Base-by-base conservation (phyloP, 2,888 invertebrate genomes). In the Acrobasis suavella region DNA sequence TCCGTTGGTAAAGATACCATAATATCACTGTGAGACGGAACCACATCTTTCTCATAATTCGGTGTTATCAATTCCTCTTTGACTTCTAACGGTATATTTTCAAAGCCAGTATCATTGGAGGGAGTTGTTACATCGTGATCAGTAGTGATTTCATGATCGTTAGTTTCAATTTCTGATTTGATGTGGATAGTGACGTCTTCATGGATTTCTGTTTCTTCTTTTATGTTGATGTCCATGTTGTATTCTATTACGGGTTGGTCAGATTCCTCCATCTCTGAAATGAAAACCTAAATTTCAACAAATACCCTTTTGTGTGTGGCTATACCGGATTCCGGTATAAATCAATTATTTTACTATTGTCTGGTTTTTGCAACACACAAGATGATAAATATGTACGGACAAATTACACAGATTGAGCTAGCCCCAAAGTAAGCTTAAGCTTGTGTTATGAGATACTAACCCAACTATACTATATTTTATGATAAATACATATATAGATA, bases 51-150 rank as follows among this genome's bases (percentile, higher is more conserved):
- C 42, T 63, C 59, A 10, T 60, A 60, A 52, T 62, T 37, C 15
- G 62, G 55, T 16, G 54, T 37, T 12, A 62, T 62, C 37, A 67
- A 64, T 72, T 83, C 83, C 39, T 75, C 67, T 71, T 82, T 86
- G 0, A 86, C 72, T 66, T 82, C 72, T 32, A 82, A 59, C 46
- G 80, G 78, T 8, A 79, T 55, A 60, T 82, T 75, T 63, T 73
- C 69, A 62, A 79, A 83, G 9, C 74, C 74, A 64, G 77, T 71
- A 1, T 76, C 71, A 22, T 67, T 62, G 38, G 22, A 22, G 3
- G 37, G 32, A 10, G 32, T 67, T 61, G 17, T 65, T 62, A 50
- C 62, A 66, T 58, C 65, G 10, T 15, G 9, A 58, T 46, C 16
- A 14, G 73, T 72, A 32, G 49, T 62, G 51, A 69, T 72, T 22